Conservation (phyloP, 2,888 invertebrate species). For the Nomada ruficornis region DNA sequence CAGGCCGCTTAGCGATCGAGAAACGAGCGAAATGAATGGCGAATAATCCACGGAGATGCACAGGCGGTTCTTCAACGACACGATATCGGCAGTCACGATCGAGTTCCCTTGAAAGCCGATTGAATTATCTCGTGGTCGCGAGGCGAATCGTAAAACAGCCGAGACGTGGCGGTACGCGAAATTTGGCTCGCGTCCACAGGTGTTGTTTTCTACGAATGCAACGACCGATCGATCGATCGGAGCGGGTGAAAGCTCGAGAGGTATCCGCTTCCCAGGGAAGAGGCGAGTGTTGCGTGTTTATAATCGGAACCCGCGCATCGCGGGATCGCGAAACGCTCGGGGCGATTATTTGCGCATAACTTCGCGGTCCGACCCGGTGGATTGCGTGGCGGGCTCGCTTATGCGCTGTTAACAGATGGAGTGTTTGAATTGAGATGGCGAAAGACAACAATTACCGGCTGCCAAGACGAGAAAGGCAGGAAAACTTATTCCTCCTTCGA, state of each 20-base stretch:
- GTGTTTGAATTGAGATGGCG: slow-evolving; percentile 26
- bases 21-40: neutral
- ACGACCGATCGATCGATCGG: slow-evolving; percentile 22
- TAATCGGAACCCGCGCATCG: slow-evolving; percentile 76
- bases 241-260: slow-evolving; percentile 61
- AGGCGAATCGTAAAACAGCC: slow-evolving; percentile 34
- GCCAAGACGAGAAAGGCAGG: neutral
- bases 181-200: slow-evolving; percentile 54
- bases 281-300: slow-evolving; percentile 75
- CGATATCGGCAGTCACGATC: slow-evolving; percentile 34
- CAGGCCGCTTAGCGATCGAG: neutral
- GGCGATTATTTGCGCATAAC: slow-evolving; percentile 74
- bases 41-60: slow-evolving; percentile 23
- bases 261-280: slow-evolving; percentile 58
- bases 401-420: slow-evolving; percentile 50
- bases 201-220: slow-evolving; percentile 51
- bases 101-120: slow-evolving; percentile 39
- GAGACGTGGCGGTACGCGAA: slow-evolving; percentile 24
- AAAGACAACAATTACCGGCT: slow-evolving; percentile 19
- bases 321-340: slow-evolving; percentile 64
- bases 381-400: slow-evolving; percentile 27
- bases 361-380: slow-evolving; percentile 56
- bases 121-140: slow-evolving; percentile 37
- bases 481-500: neutral
- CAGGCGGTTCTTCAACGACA: neutral